Evolutionary conservation across 2,113 vertebrate genomes (phyloP).

Genomic region (human): GRCh38 chr7:78400001-78400500

Average conservation of each 20-base stretch:
- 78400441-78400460: conserved; percentile 44
- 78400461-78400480: neutral
- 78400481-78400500: conserved; percentile 53
- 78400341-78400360: conserved; percentile 37
- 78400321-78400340: conserved; percentile 46
- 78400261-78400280: conserved; percentile 42
- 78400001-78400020: neutral
- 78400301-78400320: neutral
- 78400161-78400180: conserved; percentile 43
- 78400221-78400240: conserved; percentile 73
- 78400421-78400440: conserved; percentile 65
- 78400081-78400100: neutral
- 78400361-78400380: conserved; percentile 49
- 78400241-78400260: conserved; percentile 35
- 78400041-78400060: neutral
- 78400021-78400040: neutral
- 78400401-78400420: conserved; percentile 35
- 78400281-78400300: neutral
- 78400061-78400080: neutral
- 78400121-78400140: conserved; percentile 31
- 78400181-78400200: conserved; percentile 57
- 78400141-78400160: conserved; percentile 16
- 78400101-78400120: conserved; percentile 45
- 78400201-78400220: conserved; percentile 60
- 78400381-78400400: conserved; percentile 13